Evolutionary conservation across 2,113 vertebrate species (phyloP).

Genomic region (Corythaeola cristata): DNA sequence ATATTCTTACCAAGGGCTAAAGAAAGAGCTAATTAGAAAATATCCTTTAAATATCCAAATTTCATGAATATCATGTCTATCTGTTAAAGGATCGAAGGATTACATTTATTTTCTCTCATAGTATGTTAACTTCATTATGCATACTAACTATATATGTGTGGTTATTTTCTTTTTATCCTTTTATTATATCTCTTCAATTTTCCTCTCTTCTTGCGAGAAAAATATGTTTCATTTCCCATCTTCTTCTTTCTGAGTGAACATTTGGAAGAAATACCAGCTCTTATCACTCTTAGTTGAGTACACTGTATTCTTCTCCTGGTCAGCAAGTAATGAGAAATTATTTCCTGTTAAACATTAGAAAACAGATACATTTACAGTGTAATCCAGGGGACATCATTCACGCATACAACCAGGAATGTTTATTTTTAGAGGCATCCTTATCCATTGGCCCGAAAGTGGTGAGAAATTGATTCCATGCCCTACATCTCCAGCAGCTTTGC

Average conservation of each 20-base stretch:
- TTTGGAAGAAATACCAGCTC: neutral
- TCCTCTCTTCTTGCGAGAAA: neutral
- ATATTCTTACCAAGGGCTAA: slow-evolving; percentile 3
- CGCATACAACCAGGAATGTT: neutral
- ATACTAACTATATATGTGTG: neutral
- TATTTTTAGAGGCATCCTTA: neutral
- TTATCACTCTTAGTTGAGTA: neutral
- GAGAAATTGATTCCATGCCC: neutral
- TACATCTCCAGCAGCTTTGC: neutral
- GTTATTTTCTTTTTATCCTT: neutral
- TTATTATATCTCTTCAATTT: neutral
- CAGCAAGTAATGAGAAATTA: neutral
- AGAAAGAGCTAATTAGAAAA: slow-evolving; percentile 33
- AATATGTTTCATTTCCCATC: neutral
- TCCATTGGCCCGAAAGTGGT: neutral
- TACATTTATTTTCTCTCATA: neutral
- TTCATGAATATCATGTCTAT: neutral
- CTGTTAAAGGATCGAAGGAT: slow-evolving; percentile 27
- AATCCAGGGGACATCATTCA: neutral
- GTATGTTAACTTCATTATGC: neutral
- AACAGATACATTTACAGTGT: neutral
- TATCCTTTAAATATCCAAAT: slow-evolving; percentile 33
- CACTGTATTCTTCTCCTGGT: neutral
- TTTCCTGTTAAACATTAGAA: neutral
- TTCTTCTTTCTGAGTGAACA: neutral